These are phyloP conservation scores for Cryptops parisi DNA, from an alignment of 2,888 invertebrate species.

Conservation along the genomic window DNA sequence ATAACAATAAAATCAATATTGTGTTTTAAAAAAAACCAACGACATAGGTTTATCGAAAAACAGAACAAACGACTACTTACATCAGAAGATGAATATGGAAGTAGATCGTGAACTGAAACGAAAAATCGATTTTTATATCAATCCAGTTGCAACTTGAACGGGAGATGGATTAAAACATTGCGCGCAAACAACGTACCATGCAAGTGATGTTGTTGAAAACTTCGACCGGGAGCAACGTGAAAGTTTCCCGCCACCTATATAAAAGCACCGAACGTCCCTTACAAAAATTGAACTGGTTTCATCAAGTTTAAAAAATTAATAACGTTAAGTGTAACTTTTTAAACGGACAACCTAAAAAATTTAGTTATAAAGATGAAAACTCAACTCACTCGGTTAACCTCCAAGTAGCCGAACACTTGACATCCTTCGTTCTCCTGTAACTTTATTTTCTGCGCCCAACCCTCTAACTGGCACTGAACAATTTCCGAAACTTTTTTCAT, in stretches of 20 bases:
- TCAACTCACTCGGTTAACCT: constrained; percentile 68
- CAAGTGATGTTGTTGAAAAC: constrained; percentile 84
- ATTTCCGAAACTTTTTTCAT: constrained; percentile 61
- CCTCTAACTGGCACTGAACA: constrained; percentile 79
- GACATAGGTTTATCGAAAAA: too few species aligned
- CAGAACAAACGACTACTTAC: too few species aligned
- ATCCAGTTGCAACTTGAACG: too few species aligned
- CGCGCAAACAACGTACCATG: constrained; percentile 49
- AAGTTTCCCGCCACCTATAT: constrained; percentile 75
- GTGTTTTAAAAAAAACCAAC: too few species aligned
- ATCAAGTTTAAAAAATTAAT: background rate
- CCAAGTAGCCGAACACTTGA: constrained; percentile 82
- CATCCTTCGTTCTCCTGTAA: constrained; percentile 86
- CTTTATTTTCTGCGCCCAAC: constrained; percentile 54
- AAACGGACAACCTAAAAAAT: background rate
- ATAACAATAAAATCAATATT: too few species aligned
- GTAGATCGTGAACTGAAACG: constrained; percentile 17
- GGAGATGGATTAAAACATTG: too few species aligned
- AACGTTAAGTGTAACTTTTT: background rate
- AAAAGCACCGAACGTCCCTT: too few species aligned
- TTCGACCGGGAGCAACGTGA: constrained; percentile 92
- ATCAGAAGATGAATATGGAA: constrained; percentile 15
- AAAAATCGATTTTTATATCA: too few species aligned
- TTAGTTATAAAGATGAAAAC: background rate
- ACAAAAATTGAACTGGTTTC: too few species aligned